Evolutionary conservation across 2,797 vertebrate genomes (phyloP), one percentile per base, ranked within the genome.

Genomic region (Australoheros facetus): DNA sequence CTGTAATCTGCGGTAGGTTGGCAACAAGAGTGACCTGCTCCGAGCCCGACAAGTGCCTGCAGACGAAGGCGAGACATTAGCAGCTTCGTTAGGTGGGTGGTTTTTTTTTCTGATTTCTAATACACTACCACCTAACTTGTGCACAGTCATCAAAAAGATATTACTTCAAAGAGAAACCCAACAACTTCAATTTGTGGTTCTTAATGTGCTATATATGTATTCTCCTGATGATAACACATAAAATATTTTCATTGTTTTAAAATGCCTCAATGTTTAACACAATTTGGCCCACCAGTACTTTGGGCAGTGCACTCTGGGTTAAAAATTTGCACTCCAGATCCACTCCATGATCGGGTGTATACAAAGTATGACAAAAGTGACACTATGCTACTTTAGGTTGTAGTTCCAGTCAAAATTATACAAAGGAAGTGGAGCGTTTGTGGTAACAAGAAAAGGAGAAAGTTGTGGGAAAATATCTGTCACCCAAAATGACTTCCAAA

Each of bases 21-120:
- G 97, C 11, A 98, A 98, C 95, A 98, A 98, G 94, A 97, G 96
- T 0, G 97, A 98, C 91, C 94, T 98, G 64, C 94, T 98, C 62
- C 89, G 97, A 34, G 97, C 97, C 28, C 94, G 97, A 70, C 97
- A 98, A 77, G 97, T 98, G 79, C 94, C 96, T 1, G 92, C 96
- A 14, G 95, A 93, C 12, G 97, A 97, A n/a, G 97, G 97, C 7
- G 95, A 96, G 89, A 95, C 96, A 3, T 89, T 98, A 64, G 97
- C 97, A 2, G 42, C 93, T 0, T 96, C 97, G 32, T 93, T 98
- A 82, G 96, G 96, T 57, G 94, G 92, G 39, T 10, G 1, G 23
- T n/a, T 58, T n/a, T 8, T 21, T 12, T 34, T 6, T 34, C 19
- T 13, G 3, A 4, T 48, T 70, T 34, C n/a, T 17, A 23, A 64